Conservation (phyloP, 2,113 vertebrate genomes). For the Bos javanicus region DNA sequence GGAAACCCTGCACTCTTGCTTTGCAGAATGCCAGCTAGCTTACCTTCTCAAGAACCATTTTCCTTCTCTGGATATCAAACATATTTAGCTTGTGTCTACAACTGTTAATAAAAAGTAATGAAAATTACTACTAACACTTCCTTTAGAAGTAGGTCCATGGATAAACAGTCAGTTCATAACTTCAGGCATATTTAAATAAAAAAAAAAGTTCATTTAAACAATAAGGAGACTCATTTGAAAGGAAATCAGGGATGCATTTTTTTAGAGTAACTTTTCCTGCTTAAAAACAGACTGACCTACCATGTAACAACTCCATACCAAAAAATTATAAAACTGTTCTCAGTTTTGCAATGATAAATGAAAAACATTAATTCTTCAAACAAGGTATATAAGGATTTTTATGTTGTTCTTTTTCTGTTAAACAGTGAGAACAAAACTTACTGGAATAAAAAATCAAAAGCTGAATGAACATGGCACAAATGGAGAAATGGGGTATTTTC, state of each 20-base stretch:
- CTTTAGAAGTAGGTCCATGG: neutral
- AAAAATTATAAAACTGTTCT: neutral
- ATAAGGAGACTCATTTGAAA: neutral
- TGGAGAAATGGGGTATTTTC: neutral
- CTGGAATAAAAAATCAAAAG: neutral
- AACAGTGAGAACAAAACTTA: neutral
- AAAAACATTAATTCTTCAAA: neutral
- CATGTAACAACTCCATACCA: neutral
- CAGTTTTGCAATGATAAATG: neutral
- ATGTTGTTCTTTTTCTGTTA: neutral
- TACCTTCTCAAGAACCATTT: neutral
- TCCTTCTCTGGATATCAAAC: neutral
- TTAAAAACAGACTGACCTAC: neutral
- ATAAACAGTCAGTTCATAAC: neutral
- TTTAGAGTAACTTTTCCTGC: neutral
- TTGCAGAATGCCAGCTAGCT: neutral
- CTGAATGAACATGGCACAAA: neutral
- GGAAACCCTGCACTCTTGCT: neutral
- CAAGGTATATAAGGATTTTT: neutral
- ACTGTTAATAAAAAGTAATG: neutral
- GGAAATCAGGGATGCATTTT: neutral
- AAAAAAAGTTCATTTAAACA: conserved; percentile 3
- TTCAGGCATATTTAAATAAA: neutral
- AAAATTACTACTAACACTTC: neutral
- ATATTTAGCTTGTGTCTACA: neutral